These are phyloP conservation scores for Hoplostethus atlanticus DNA, from an alignment of 2,797 vertebrate species.

Conservation along the genomic window DNA sequence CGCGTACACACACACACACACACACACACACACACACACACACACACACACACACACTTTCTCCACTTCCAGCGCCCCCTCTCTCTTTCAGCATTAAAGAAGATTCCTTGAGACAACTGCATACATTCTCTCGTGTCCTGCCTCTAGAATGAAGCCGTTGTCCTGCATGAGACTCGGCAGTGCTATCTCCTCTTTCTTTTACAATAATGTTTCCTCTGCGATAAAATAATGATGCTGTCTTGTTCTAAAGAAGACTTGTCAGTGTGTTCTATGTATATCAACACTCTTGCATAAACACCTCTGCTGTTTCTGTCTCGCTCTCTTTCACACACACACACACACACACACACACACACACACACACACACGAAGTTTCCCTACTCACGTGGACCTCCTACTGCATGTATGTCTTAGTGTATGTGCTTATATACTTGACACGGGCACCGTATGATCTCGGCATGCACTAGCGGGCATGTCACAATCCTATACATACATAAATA, in stretches of 20 bases:
- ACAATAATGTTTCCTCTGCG: constrained; percentile 16
- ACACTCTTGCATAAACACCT: background rate
- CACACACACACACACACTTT: background rate
- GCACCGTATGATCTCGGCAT: constrained; percentile 54
- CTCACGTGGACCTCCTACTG: constrained; percentile 7
- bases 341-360: background rate
- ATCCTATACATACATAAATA: constrained; percentile 27
- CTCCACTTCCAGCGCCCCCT: too few relatives aligned
- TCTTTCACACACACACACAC: background rate
- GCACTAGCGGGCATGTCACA: constrained; percentile 48
- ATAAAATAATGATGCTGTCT: constrained; percentile 14
- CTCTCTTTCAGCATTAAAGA: background rate
- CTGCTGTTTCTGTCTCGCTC: background rate
- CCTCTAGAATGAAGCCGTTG: background rate
- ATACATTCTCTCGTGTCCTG: background rate
- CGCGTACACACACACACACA: background rate
- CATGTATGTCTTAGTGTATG: constrained; percentile 23
- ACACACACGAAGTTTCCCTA: background rate
- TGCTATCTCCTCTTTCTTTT: background rate
- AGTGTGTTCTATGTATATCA: constrained; percentile 3
- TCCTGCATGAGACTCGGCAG: constrained; percentile 14
- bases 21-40: background rate
- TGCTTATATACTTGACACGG: constrained; percentile 42
- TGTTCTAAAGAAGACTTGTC: background rate
- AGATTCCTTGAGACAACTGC: background rate